These are phyloP conservation scores for Hyaena hyaena DNA, from an alignment of 2,113 vertebrate genomes.

Conservation along the genomic window DNA sequence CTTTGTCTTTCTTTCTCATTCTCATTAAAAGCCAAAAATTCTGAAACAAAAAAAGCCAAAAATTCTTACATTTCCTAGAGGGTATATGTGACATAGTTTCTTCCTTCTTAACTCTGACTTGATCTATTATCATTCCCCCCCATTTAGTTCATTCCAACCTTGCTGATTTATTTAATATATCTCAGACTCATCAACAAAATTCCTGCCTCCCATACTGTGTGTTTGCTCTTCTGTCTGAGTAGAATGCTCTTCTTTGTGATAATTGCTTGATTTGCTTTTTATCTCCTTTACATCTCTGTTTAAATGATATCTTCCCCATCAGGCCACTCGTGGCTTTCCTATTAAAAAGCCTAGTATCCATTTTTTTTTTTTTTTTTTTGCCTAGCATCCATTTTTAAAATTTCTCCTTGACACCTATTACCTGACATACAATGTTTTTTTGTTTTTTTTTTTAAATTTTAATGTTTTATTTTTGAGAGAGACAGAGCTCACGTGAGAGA, in stretches of 20 bases:
- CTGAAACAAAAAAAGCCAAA: background rate
- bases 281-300: background rate
- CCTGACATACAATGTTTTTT: background rate
- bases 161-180: background rate
- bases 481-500: too few relatives aligned
- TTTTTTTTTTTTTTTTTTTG: too few relatives aligned
- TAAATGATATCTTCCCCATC: background rate
- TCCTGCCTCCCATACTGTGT: background rate
- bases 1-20: background rate
- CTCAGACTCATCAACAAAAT: background rate
- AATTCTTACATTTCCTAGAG: background rate
- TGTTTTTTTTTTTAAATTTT: too few relatives aligned
- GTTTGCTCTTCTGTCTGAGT: background rate
- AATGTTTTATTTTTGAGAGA: too few relatives aligned
- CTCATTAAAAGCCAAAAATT: background rate
- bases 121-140: background rate
- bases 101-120: background rate
- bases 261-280: background rate
- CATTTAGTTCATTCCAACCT: background rate
- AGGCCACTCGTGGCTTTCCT: background rate
- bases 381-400: background rate
- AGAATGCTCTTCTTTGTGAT: background rate
- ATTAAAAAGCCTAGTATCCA: background rate
- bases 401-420: background rate
- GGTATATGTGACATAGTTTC: background rate